Base-by-base conservation (phyloP, 2,797 vertebrate genomes). In the Knipowitschia caucasica region DNA sequence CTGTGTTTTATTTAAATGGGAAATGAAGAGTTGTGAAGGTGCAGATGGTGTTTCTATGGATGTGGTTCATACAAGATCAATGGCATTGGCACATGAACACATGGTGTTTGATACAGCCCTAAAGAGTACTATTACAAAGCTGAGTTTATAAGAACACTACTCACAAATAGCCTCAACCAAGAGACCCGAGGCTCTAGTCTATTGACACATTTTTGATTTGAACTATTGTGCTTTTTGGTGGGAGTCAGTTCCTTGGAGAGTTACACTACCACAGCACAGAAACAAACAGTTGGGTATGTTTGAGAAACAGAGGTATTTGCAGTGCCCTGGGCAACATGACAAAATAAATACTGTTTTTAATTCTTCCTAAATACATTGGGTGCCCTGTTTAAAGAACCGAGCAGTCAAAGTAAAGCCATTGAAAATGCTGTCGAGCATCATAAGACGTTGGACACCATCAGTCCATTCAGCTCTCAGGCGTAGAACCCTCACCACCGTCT, bases 321-420 rank as follows among this genome's bases (percentile, higher is more conserved):
- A 82, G 68, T 56, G 66, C 70, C 73, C 75, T 78, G 70, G 79
- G 75, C 65, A 73, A 56, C 67, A 57, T 78, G 69, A 76, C 64
- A 77, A 86, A 85, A 86, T 86, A 86, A 85, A 86, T 86, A 86
- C 78, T 66, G 65, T 6, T 72, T 66, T 75, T 68, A 57, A n/a
- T 71, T 64, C 36, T 39, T 43, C 40, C 40, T 43, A 71, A 55
- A 75, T 73, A 71, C 67, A 60, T 67, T n/a, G 26, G 40, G 31
- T 27, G 7, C 31, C 50, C 44, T 53, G 47, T 61, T 53, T 47
- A 71, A 68, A 56, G n/a, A 71, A 74, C 67, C 73, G 55, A 77
- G 64, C 61, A 50, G 10, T 62, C 47, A 12, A 14, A 15, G 73
- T 81, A 76, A 83, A 86, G 78, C 73, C 73, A 55, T 80, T 72